Conservation (phyloP, 2,888 invertebrate species). For the Eupithecia subumbrata region DNA sequence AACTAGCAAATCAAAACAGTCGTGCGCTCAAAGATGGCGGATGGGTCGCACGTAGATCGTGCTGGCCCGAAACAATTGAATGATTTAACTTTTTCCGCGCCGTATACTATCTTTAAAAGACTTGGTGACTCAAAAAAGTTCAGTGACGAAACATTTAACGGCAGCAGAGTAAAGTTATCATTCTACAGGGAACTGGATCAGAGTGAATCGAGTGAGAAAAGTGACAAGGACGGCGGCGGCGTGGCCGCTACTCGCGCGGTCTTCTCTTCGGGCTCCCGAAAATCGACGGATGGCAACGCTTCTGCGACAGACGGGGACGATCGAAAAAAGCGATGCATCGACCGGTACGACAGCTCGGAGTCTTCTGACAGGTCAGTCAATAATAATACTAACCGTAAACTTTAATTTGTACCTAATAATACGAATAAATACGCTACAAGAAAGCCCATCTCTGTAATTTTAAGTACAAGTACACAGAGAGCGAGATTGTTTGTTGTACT, state of each 20-base stretch:
- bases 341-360: constrained; percentile 96
- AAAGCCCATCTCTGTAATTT: neutral
- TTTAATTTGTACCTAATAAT: neutral
- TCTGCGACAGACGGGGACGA: constrained; percentile 77
- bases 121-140: constrained; percentile 83
- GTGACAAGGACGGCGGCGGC: constrained; percentile 81
- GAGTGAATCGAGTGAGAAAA: constrained; percentile 82
- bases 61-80: constrained; percentile 84
- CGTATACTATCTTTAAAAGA: constrained; percentile 63
- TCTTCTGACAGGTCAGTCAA: constrained; percentile 94
- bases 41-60: constrained; percentile 88
- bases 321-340: constrained; percentile 93
- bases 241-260: constrained; percentile 73
- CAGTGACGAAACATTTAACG: constrained; percentile 74
- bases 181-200: constrained; percentile 79
- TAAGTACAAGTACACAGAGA: neutral
- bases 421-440: neutral
- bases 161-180: constrained; percentile 75
- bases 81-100: constrained; percentile 82
- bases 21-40: constrained; percentile 93
- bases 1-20: constrained; percentile 80
- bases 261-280: constrained; percentile 70
- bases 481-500: constrained; percentile 50
- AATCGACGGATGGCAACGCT: constrained; percentile 64
- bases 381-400: neutral